These are phyloP conservation scores for Lasioglossum vierecki DNA, from an alignment of 2,888 invertebrate species.

Conservation along the genomic window DNA sequence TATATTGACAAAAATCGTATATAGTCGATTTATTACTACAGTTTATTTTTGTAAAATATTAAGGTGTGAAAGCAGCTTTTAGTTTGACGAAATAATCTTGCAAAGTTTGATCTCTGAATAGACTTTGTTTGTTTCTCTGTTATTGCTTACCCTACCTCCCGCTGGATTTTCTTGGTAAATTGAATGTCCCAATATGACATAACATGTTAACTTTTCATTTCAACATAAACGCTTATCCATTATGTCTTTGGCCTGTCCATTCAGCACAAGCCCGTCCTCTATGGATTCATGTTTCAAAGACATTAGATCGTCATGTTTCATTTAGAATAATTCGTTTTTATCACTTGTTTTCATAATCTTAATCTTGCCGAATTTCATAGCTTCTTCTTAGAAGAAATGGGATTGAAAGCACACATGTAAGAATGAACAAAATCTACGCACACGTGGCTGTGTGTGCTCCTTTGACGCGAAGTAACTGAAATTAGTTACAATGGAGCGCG, in stretches of 20 bases:
- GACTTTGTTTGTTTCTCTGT: slow-evolving; percentile 83
- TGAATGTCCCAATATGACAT: slow-evolving; percentile 82
- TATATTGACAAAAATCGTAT: slow-evolving; percentile 32
- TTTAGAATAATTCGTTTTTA: slow-evolving; percentile 39
- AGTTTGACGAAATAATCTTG: slow-evolving; percentile 64
- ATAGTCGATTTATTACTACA: slow-evolving; percentile 36
- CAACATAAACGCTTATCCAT: slow-evolving; percentile 63
- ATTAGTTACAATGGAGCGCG: slow-evolving; percentile 11
- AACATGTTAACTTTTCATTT: slow-evolving; percentile 68
- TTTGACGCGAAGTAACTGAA: slow-evolving; percentile 10
- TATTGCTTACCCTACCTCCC: slow-evolving; percentile 84
- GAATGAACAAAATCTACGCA: slow-evolving; percentile 22
- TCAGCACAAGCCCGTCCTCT: slow-evolving; percentile 81
- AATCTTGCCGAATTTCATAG: slow-evolving; percentile 44
- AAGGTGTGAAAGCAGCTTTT: slow-evolving; percentile 59
- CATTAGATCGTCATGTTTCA: slow-evolving; percentile 72
- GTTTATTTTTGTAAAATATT: slow-evolving; percentile 39
- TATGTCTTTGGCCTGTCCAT: slow-evolving; percentile 62
- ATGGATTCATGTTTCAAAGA: slow-evolving; percentile 81
- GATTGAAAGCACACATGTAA: slow-evolving; percentile 63
- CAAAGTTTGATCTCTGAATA: slow-evolving; percentile 80
- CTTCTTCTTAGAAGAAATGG: slow-evolving; percentile 46
- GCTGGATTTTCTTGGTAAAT: slow-evolving; percentile 84
- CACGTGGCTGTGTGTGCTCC: slow-evolving; percentile 19
- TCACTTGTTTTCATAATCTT: slow-evolving; percentile 44